Base-by-base conservation (phyloP, 2,888 invertebrate genomes). In the Crocallis elinguaria region DNA sequence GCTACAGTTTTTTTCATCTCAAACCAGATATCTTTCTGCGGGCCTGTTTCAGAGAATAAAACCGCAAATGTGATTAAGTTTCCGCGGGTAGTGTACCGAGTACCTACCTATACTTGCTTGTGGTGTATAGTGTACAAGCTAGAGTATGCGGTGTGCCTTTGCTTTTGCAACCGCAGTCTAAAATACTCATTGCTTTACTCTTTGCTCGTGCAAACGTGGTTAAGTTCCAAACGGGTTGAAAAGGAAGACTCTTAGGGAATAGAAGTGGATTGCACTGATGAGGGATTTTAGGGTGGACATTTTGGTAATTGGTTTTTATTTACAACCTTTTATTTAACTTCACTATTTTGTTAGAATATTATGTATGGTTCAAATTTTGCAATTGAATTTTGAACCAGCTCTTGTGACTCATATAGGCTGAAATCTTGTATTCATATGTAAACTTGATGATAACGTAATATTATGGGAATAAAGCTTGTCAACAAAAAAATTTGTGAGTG, bases 31-130 rank as follows among this genome's bases (percentile, higher is more conserved):
- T 25, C 4, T 21, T 32, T 12, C 30, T 9, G 37, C 27, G 48
- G 46, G 42, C 43, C 19, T 38, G 48, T 30, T 42, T 43, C 36
- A 51, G 16, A 42, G 44, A 41, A 30, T 29, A 13, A 19, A 53
- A 49, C 53, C 53, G 48, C 48, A 43, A 54, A 54, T 54, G 53
- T 54, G 53, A 54, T 54, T 54, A 54, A 54, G 48, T 54, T 48
- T 38, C 53, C 19, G 48, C 23, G 29, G 45, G 19, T 37, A 13
- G 13, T 16, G 13, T 19, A 13, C 9, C 1, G 9, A 6, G 7
- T 27, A 6, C 48, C 19, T 8, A 1, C n/a, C 16, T 21, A n/a
- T 1, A 14, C 36, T 13, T 21, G 3, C 17, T 12, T 49, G 19
- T 19, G 19, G n/a, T 19, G 19, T 19, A 19, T 19, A 6, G 29